Percentiles rank a stretch among this genome's conserved stretches.
Conservation (phyloP, 2,888 invertebrate species). For the Venusia cambrica region DNA sequence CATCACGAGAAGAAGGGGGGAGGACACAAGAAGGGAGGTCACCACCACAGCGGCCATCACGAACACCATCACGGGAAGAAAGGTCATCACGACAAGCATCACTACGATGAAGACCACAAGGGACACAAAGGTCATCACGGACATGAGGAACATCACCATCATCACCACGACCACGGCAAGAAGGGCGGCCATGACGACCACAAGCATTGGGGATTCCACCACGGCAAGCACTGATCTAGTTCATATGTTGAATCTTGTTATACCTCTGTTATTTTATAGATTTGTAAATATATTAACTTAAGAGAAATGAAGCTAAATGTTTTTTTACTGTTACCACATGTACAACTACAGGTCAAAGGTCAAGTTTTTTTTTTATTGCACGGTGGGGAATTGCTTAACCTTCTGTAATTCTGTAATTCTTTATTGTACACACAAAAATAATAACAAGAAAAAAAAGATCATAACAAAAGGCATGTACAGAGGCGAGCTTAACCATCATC, state of each 20-base stretch:
- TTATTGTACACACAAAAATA: too few relatives aligned
- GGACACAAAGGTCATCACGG: constrained; percentile 90
- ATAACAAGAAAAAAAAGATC: too few relatives aligned
- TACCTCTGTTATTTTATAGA: constrained; percentile 50
- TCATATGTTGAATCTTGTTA: constrained; percentile 47
- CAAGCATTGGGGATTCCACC: constrained; percentile 87
- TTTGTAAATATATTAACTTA: constrained; percentile 63
- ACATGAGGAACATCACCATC: constrained; percentile 87
- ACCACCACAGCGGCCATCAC: constrained; percentile 88
- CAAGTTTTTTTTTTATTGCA: too few relatives aligned
- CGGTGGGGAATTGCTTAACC: too few relatives aligned
- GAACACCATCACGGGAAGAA: constrained; percentile 89
- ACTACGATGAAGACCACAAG: constrained; percentile 90
- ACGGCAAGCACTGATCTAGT: constrained; percentile 73
- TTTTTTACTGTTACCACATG: neutral
- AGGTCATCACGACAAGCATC: constrained; percentile 91
- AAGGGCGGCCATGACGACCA: constrained; percentile 88
- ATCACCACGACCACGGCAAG: constrained; percentile 89
- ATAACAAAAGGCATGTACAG: too few relatives aligned
- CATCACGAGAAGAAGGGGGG: constrained; percentile 89
- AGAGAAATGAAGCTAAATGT: constrained; percentile 1
- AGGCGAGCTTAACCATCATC: too few relatives aligned
- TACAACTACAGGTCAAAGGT: neutral
- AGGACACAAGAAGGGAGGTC: constrained; percentile 90
- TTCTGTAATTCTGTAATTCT: too few relatives aligned